Evolutionary conservation across 2,113 vertebrate genomes (phyloP), one percentile per base, ranked within the genome.

Genomic region (Corvus moneduloides): DNA sequence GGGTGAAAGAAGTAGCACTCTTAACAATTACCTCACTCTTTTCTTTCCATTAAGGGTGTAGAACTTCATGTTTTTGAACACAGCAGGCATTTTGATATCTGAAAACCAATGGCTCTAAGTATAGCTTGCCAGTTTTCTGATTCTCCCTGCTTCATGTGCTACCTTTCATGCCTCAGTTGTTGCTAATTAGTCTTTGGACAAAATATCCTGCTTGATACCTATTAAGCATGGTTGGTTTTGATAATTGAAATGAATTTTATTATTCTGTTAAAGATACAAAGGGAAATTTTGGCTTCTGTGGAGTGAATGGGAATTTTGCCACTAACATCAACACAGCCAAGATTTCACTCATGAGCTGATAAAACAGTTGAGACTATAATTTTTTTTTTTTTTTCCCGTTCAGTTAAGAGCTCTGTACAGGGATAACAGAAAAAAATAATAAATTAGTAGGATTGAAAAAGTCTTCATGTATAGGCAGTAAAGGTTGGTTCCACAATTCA

Each of bases 181-280:
- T 84, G 56, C 46, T 85, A 91, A 95, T 89, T 76, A 91, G 87
- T 89, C n/a, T 92, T 89, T 91, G 87, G 74, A 87, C 58, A 87
- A 84, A 94, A 87, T 43, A 69, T 54, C 7, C 28, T 84, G 23
- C 46, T 72, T 72, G n/a, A 84, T 81, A 84, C 27, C 43, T 87
- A 67, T 74, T 84, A 80, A 84, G 33, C 12, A 46, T 41, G 13
- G 39, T 69, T 86, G n/a, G 3, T 85, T 91, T 73, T 68, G 46
- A 73, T 85, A 94, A 91, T 6, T 13, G 67, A 76, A 84, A 95
- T 72, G 3, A 89, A 89, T 75, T 82, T 79, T 82, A 66, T 66
- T 87, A 61, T 93, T 89, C 19, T 46, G 19, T 90, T 87, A 73
- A 90, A 87, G 30, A 46, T 48, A 55, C 30, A 52, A 81, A 58